phyloP scores from a whole-genome alignment of 53 echinoderm and acorn worm genomes.

The Holothuria leucospilota region DNA sequence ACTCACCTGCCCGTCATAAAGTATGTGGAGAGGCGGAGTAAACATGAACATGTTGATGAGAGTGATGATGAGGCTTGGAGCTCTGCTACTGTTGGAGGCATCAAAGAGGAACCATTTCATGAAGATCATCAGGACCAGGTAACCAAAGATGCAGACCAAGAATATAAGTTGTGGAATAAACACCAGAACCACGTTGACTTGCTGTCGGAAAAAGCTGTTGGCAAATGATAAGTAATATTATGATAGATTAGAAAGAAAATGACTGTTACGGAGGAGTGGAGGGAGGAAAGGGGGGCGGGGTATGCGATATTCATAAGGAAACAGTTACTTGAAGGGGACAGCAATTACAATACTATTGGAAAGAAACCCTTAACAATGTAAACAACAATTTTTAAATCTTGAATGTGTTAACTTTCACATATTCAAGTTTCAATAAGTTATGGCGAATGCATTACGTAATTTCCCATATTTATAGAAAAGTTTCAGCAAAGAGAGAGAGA shows the following conservation, averaged over 20 bases:
- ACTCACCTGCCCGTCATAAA: conserved; percentile 88
- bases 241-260: too few species aligned
- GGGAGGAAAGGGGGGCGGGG: too few species aligned
- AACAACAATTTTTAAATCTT: too few species aligned
- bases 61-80: conserved; percentile 75
- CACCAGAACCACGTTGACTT: conserved; percentile 55
- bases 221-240: neutral
- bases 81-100: conserved; percentile 39
- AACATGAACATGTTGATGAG: conserved; percentile 85
- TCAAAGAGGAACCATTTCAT: conserved; percentile 71
- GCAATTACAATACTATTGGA: too few species aligned
- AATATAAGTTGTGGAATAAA: conserved; percentile 78
- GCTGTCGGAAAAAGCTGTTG: conserved; percentile 58
- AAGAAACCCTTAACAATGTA: too few species aligned
- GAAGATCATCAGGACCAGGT: conserved; percentile 73
- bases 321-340: too few species aligned
- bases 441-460: neutral
- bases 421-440: neutral
- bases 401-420: too few species aligned
- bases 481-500: too few species aligned
- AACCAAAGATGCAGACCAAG: conserved; percentile 69
- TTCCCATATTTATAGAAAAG: too few species aligned
- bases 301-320: too few species aligned
- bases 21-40: conserved; percentile 45
- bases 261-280: too few species aligned